These are phyloP conservation scores for Bufotes viridis DNA, from an alignment of 2,797 vertebrate species.

Conservation along the genomic window DNA sequence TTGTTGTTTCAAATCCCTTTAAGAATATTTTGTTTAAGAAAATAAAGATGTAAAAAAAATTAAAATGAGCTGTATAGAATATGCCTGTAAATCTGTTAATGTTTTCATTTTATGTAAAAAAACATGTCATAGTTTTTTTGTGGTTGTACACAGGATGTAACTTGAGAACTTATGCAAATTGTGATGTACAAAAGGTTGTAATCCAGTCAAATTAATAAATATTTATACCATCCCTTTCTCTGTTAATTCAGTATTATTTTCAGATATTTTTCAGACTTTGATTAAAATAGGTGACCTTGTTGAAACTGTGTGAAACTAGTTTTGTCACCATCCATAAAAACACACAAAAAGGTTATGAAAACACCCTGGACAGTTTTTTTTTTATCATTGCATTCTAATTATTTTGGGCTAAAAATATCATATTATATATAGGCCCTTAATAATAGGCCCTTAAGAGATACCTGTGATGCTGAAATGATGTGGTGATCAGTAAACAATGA, in stretches of 20 bases:
- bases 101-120: slow-evolving; percentile 96
- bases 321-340: too few species aligned
- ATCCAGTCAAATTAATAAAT: slow-evolving; percentile 94
- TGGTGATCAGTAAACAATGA: too few species aligned
- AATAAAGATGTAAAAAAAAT: slow-evolving; percentile 84
- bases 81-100: slow-evolving; percentile 95
- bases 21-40: slow-evolving; percentile 73
- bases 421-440: too few species aligned
- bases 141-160: slow-evolving; percentile 97
- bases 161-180: slow-evolving; percentile 94
- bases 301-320: too few species aligned
- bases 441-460: too few species aligned
- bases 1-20: slow-evolving; percentile 80
- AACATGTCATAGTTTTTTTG: slow-evolving; percentile 93
- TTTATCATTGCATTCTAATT: too few species aligned
- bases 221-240: slow-evolving; percentile 78
- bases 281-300: too few species aligned
- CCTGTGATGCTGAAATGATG: too few species aligned
- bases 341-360: too few species aligned
- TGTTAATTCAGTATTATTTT: neutral
- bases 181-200: slow-evolving; percentile 94
- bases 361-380: too few species aligned
- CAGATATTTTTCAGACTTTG: too few species aligned
- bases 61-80: slow-evolving; percentile 87
- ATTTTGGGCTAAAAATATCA: too few species aligned